A percentile compares a stretch with the other conserved stretches of the same genome.
These are phyloP conservation scores for Zosterops pallidus DNA, from an alignment of 2,113 vertebrate genomes.

Conservation along the genomic window DNA sequence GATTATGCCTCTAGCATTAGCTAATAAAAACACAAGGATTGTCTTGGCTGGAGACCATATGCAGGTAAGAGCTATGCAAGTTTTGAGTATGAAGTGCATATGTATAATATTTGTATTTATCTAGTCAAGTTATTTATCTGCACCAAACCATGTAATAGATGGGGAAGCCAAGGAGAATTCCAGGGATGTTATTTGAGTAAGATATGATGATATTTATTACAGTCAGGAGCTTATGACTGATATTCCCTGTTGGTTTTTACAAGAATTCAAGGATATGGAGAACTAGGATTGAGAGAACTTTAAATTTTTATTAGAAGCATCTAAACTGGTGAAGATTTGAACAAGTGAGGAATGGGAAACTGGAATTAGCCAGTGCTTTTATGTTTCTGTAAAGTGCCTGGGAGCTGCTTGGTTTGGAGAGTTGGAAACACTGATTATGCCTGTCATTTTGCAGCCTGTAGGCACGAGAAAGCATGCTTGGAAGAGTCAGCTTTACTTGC, in stretches of 20 bases:
- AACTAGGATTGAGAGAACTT: background rate
- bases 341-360: background rate
- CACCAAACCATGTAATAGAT: background rate
- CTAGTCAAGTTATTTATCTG: background rate
- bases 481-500: background rate
- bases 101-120: background rate
- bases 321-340: background rate
- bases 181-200: background rate
- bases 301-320: background rate
- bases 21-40: slow-evolving; percentile 89
- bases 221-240: background rate
- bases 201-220: background rate
- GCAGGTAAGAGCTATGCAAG: slow-evolving; percentile 82
- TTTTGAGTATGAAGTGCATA: background rate
- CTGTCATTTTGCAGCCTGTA: background rate
- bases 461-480: background rate
- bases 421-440: background rate
- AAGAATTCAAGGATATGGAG: background rate
- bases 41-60: slow-evolving; percentile 98
- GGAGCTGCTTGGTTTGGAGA: background rate
- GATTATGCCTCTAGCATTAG: slow-evolving; percentile 97
- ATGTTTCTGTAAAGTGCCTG: background rate
- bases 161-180: background rate
- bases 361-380: background rate
- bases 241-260: background rate